Base-by-base conservation (phyloP, 1,140 invertebrate genomes). In the Andrena cerasifolii region DNA sequence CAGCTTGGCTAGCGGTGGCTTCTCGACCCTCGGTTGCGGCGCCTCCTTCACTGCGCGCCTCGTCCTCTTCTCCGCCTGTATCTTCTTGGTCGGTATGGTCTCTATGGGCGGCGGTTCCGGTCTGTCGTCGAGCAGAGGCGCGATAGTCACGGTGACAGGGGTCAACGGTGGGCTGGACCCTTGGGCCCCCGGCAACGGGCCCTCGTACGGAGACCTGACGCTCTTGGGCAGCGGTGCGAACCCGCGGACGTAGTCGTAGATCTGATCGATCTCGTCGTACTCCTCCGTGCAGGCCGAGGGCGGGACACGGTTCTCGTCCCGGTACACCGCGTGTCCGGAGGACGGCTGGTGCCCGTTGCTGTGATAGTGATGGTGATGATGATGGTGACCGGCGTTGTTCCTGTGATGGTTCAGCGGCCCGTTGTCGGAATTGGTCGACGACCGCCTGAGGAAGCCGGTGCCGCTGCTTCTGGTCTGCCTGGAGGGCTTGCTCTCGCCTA, bases 241-340 rank as follows among this genome's bases (percentile, higher is more conserved):
- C 0, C 98, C 98, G 58, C 98, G 93, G 0, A 99, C 97, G 89
- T 99, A 99, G 89, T 98, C 97, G 90, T 99, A 99, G 75, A 99
- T 98, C 91, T 98, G 97, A 93, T 99, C 98, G 82, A 99, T 98
- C 92, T 99, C 98, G 85, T 98, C 97, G 92, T 98, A 98, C 83
- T 98, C 97, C 87, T 97, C 96, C 12, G 95, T 94, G 70, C 95
- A 94, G 16, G 75, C 65, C 7, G 94, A 92, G 6, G 90, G 89
- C 6, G 93, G 93, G 18, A 94, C 89, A 7, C 93, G 86, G 54
- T 94, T 93, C 78, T 94, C 93, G 67, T 94, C 93, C 72, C 92
- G 86, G 65, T 93, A 92, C 7, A 84, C 84, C 24, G 85, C 89
- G 54, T 90, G 88, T 12, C 79, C 85, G 10, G 83, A 80, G 7